Conservation (phyloP, 2,888 invertebrate genomes). For the Pilophorus perplexus region DNA sequence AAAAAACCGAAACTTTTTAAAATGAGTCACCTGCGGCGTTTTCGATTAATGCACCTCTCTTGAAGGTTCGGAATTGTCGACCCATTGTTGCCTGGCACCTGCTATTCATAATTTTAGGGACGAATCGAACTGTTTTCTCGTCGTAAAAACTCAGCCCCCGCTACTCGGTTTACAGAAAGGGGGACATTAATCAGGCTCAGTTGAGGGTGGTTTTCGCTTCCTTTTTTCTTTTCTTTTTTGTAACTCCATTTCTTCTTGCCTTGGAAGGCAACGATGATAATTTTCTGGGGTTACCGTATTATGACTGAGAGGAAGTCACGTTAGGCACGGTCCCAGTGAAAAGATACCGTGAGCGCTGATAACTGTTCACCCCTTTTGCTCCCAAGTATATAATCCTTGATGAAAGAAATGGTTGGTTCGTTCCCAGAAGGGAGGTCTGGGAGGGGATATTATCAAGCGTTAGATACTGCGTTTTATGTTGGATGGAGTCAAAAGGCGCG, state of each 20-base stretch:
- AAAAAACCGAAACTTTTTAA: neutral
- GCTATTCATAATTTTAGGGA: constrained; percentile 9
- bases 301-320: constrained; percentile 16
- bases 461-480: too few species aligned
- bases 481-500: too few species aligned
- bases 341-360: too few species aligned
- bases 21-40: neutral
- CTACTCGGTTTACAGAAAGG: constrained; percentile 1
- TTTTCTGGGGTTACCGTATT: constrained; percentile 10
- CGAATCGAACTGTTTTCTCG: constrained; percentile 5
- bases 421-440: too few species aligned
- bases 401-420: too few species aligned
- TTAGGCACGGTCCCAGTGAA: too few species aligned
- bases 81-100: neutral
- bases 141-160: neutral
- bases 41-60: constrained; percentile 9
- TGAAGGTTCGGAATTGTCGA: neutral
- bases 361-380: too few species aligned
- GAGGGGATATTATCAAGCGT: too few species aligned
- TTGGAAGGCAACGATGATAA: constrained; percentile 5
- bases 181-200: constrained; percentile 16
- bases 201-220: constrained; percentile 15
- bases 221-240: neutral
- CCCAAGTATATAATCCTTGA: too few species aligned
- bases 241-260: neutral